Percentiles rank a stretch among this genome's conserved stretches.
Evolutionary conservation across 2,888 invertebrate species (phyloP).

Genomic region (Achlya flavicornis): DNA sequence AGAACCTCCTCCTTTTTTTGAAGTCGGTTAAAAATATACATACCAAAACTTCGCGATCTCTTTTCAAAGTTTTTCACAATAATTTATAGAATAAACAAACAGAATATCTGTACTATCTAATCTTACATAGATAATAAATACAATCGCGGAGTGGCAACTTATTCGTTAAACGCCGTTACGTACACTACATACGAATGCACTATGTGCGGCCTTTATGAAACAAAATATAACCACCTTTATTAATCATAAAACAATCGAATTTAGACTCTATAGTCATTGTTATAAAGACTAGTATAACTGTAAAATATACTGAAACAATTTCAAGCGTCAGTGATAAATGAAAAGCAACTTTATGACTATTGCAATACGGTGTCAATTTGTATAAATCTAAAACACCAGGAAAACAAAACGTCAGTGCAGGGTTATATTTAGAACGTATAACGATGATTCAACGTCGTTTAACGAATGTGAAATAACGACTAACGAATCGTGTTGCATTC

Average conservation of each 20-base stretch:
- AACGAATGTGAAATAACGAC: slow-evolving; percentile 15
- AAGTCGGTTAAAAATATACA: no score
- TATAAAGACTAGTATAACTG: background rate
- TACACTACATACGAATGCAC: slow-evolving; percentile 1
- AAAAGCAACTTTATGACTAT: background rate
- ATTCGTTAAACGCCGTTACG: slow-evolving; percentile 3
- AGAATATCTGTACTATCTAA: background rate
- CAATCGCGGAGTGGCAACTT: background rate
- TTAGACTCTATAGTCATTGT: background rate
- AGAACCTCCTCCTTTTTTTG: no score
- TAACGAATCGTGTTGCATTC: slow-evolving; percentile 14
- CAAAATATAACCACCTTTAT: background rate
- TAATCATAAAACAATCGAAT: background rate
- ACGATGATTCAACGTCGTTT: slow-evolving; percentile 14
- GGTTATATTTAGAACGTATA: slow-evolving; percentile 12
- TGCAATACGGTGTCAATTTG: background rate
- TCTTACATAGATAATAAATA: background rate
- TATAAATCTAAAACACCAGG: background rate
- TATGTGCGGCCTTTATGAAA: background rate
- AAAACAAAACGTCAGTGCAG: background rate
- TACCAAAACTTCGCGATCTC: no score
- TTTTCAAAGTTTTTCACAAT: background rate
- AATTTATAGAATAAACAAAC: background rate
- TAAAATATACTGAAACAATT: background rate
- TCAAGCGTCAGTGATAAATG: background rate